Conservation (phyloP, 2,113 vertebrate species). For the Panthera leo region DNA sequence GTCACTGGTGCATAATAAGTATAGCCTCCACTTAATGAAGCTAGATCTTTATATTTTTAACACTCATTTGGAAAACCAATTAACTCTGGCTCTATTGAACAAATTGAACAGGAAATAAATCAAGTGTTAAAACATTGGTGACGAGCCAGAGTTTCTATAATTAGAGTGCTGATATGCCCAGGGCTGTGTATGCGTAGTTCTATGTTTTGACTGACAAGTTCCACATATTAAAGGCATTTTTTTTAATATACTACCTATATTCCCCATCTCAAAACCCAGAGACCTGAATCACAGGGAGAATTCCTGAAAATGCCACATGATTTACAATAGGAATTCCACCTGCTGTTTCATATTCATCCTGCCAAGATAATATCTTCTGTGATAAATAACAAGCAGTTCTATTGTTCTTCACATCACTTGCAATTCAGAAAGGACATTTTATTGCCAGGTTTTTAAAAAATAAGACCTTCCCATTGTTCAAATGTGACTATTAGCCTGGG, state of each 20-base stretch:
- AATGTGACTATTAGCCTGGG: background rate
- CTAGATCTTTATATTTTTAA: slow-evolving; percentile 90
- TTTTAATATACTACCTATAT: slow-evolving; percentile 29
- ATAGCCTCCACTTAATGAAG: slow-evolving; percentile 89
- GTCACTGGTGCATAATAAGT: slow-evolving; percentile 83
- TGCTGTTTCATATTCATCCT: background rate
- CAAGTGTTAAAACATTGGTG: slow-evolving; percentile 94
- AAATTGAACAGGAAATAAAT: slow-evolving; percentile 94
- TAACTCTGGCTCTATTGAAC: slow-evolving; percentile 91
- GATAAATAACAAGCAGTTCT: background rate
- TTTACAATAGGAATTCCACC: background rate
- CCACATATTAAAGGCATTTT: slow-evolving; percentile 86
- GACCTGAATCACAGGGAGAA: background rate
- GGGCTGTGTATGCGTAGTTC: slow-evolving; percentile 87
- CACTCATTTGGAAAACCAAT: slow-evolving; percentile 95
- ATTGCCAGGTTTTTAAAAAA: background rate
- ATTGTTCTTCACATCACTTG: background rate
- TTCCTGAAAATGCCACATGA: background rate
- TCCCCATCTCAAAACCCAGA: slow-evolving; percentile 47
- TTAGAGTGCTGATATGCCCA: slow-evolving; percentile 90
- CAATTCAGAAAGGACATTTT: background rate
- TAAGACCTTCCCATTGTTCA: background rate
- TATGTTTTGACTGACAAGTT: slow-evolving; percentile 90
- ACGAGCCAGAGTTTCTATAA: slow-evolving; percentile 91
- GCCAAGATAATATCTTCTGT: background rate